Evolutionary conservation across 2,113 vertebrate genomes (phyloP).

Genomic region (Cettia cetti): DNA sequence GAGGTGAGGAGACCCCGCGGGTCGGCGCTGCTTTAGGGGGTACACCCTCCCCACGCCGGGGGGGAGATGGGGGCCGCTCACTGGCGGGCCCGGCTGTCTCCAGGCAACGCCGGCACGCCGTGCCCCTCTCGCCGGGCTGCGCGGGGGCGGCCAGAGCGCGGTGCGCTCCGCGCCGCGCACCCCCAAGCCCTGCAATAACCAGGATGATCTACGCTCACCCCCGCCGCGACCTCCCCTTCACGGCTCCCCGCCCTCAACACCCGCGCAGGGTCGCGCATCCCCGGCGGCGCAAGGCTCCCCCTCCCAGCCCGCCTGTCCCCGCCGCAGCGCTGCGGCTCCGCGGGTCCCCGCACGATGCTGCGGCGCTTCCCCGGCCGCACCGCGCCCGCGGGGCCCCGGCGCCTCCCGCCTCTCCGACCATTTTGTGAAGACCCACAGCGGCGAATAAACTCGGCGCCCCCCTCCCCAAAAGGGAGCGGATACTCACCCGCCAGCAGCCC

Average conservation of each 20-base stretch:
- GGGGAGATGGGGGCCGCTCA: not conserved
- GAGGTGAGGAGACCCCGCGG: not conserved
- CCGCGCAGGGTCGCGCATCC: not conserved
- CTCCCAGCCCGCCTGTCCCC: not conserved
- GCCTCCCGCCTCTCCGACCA: not conserved
- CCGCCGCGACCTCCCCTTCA: not conserved
- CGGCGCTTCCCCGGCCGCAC: not conserved
- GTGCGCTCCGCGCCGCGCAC: not conserved
- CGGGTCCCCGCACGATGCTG: not conserved
- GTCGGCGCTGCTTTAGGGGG: not conserved
- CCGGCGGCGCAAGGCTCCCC: not conserved
- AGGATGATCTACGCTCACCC: not conserved
- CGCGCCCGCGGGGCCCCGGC: not conserved
- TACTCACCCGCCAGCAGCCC: constrained; percentile 88
- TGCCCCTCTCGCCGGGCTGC: not conserved
- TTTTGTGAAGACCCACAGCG: not conserved
- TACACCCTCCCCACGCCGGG: not conserved
- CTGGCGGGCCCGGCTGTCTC: not conserved
- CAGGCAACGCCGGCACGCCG: constrained; percentile 2
- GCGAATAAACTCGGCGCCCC: not conserved
- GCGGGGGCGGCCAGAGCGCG: not conserved
- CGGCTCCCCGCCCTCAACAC: not conserved
- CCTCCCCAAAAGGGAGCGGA: not conserved
- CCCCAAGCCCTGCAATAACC: not conserved
- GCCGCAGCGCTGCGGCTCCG: constrained; percentile 1